Base-by-base conservation (phyloP, 2,797 vertebrate genomes). In the Chelonia mydas region DNA sequence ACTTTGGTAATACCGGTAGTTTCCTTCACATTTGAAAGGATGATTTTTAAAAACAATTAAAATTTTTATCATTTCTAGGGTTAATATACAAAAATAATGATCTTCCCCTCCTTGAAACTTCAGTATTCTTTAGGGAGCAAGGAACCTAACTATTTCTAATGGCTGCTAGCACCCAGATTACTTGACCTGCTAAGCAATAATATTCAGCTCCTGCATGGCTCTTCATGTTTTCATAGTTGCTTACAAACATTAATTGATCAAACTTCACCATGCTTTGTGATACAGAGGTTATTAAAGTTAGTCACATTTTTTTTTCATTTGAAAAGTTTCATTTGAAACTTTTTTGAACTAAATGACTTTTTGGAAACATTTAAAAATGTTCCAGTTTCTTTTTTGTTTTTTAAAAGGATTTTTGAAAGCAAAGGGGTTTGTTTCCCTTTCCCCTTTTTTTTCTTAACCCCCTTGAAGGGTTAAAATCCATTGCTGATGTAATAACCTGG, bases 221-320 rank as follows among this genome's bases (percentile, higher is more conserved):
- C 84, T 79, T 81, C 28, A 90, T 87, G 84, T 78, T 89, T 90
- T 1, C 4, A 95, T 93, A 92, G 90, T 47, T 68, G 86, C 83
- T 87, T 89, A 31, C 76, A 93, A 16, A 83, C 76, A 89, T 80
- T 96, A 95, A 92, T 53, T 94, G 88, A 95, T 33, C 31, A 61
- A 61, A 61, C 59, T 31, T 33, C 59, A 33, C 28, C 59, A 33
- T 33, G 27, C 28, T 59, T 59, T 59, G 57, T 59, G 57, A 59
- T 59, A 59, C 27, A 59, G 27, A 13, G 1, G 31, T 61, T 61
- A 61, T 16, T 61, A 33, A 33, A 33, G 28, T 12, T 61, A 15
- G 31, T 33, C 28, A 7, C 27, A 6, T 17, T 33, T 61, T 61
- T 61, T 61, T 61, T 41, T 15, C 13, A 33, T 61, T 61, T 61